Evolutionary conservation across 2,888 invertebrate species (phyloP).

Genomic region (Diarsia mendica): DNA sequence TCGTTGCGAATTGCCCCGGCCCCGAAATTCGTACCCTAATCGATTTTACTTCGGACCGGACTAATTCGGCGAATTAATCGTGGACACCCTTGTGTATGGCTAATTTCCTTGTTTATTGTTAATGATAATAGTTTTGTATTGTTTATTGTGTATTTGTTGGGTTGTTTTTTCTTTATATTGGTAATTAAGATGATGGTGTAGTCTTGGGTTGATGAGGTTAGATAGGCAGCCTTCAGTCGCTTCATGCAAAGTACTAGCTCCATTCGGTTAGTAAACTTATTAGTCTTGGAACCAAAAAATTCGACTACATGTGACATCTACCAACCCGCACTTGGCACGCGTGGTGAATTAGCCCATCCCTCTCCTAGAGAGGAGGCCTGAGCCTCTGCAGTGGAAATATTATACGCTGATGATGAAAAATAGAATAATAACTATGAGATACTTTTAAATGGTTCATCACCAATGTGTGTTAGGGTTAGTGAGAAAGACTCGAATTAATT

Average conservation of each 20-base stretch:
- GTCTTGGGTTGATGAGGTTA: neutral
- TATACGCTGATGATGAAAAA: too few relatives aligned
- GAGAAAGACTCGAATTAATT: neutral
- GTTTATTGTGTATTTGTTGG: conserved; percentile 64
- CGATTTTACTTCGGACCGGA: conserved; percentile 88
- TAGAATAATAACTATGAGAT: too few relatives aligned
- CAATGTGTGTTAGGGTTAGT: too few relatives aligned
- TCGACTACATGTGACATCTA: too few relatives aligned
- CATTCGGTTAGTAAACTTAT: too few relatives aligned
- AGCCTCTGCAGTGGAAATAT: too few relatives aligned
- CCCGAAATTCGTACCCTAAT: conserved; percentile 81
- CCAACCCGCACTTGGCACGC: too few relatives aligned
- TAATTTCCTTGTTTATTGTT: conserved; percentile 88
- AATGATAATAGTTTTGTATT: conserved; percentile 76
- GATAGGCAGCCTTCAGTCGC: neutral
- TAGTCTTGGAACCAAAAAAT: too few relatives aligned
- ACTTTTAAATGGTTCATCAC: too few relatives aligned
- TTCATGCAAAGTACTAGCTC: too few relatives aligned
- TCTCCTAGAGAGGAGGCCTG: too few relatives aligned
- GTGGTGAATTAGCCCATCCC: too few relatives aligned
- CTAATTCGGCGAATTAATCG: conserved; percentile 89
- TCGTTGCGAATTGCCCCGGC: conserved; percentile 83
- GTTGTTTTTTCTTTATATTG: conserved; percentile 23
- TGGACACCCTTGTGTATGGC: conserved; percentile 87
- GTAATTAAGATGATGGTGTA: neutral